Conservation (phyloP, 2,797 vertebrate genomes). For the Phataginus tricuspis region DNA sequence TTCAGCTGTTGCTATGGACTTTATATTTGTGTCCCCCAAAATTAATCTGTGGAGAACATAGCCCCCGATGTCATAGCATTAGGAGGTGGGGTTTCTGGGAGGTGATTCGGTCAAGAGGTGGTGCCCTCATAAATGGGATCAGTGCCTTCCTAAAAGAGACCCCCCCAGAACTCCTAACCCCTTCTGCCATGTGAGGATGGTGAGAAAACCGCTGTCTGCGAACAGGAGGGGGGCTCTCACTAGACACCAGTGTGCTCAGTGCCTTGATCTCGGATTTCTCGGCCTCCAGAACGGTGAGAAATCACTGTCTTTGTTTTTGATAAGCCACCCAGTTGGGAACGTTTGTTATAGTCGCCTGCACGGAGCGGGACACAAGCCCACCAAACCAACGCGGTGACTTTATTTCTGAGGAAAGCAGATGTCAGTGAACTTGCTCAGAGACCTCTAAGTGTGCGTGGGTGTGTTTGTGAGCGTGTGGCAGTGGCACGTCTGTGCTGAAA, state of each 20-base stretch:
- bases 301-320: neutral
- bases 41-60: neutral
- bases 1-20: neutral
- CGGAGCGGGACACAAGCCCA: neutral
- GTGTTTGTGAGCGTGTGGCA: neutral
- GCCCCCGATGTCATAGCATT: neutral
- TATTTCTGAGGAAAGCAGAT: neutral
- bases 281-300: neutral
- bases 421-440: neutral
- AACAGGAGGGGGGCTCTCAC: neutral
- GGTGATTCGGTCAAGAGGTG: neutral
- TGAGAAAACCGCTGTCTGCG: neutral
- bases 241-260: neutral
- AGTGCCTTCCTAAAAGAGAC: neutral
- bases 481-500: neutral
- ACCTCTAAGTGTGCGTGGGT: fast-evolving
- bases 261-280: neutral
- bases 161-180: neutral
- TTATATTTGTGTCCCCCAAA: neutral
- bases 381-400: neutral
- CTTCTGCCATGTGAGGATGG: neutral
- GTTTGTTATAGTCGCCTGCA: neutral
- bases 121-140: too few relatives aligned
- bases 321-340: neutral
- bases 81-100: neutral